Conservation (phyloP, 2,797 vertebrate species). For the Pseudomugil gertrudae region DNA sequence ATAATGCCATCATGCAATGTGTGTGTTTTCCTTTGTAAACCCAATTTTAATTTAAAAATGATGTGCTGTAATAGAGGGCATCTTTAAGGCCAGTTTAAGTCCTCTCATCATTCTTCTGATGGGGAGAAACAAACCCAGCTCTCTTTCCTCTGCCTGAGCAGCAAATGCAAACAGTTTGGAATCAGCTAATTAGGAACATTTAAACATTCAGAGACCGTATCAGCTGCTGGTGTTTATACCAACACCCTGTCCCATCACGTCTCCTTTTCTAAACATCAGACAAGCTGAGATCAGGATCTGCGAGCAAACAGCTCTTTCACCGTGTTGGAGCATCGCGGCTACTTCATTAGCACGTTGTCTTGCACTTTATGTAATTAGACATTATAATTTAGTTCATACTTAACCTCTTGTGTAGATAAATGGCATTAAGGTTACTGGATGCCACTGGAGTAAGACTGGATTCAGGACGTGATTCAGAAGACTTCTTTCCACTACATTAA, state of each 20-base stretch:
- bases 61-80: background rate
- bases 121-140: background rate
- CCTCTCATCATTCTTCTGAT: background rate
- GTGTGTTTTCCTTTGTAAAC: background rate
- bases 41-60: background rate
- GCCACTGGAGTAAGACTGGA: too few species aligned
- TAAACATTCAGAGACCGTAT: too few species aligned
- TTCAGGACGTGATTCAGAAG: background rate
- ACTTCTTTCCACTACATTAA: background rate
- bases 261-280: background rate
- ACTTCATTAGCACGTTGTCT: background rate
- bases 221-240: background rate
- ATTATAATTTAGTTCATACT: background rate
- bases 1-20: background rate
- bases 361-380: background rate
- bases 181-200: too few species aligned
- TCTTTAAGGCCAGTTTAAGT: background rate
- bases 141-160: background rate
- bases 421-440: too few species aligned
- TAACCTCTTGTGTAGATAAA: too few species aligned
- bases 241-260: too few species aligned
- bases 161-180: too few species aligned
- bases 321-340: background rate
- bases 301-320: background rate
- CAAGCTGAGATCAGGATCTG: background rate